Conservation (phyloP, 2,797 vertebrate genomes). For the Babyrousa celebensis region DNA sequence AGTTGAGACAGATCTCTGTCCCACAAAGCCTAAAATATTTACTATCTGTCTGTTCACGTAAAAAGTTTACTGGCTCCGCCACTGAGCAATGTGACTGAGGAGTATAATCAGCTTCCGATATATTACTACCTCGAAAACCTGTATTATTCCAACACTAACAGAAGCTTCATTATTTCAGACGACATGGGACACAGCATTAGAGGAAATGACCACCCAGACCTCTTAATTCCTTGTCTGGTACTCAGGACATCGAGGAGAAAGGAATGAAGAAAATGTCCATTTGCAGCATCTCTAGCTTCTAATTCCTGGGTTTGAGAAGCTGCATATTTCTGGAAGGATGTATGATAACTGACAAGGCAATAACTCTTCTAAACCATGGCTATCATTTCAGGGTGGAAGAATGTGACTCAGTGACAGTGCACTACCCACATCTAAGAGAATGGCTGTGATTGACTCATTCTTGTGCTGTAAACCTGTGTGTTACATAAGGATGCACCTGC, state of each 20-base stretch:
- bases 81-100: not conserved
- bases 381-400: not conserved
- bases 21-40: not conserved
- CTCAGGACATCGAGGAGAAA: not conserved
- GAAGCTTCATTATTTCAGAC: not conserved
- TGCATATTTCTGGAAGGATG: not conserved
- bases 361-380: not conserved
- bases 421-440: not conserved
- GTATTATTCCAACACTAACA: not conserved
- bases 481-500: not conserved
- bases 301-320: not conserved
- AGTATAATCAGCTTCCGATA: slow-evolving; percentile 11
- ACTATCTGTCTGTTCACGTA: not conserved
- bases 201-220: not conserved
- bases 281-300: not conserved
- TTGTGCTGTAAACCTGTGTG: not conserved
- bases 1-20: not conserved
- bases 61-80: not conserved
- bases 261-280: not conserved
- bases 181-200: not conserved
- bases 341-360: not conserved
- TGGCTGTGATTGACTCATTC: not conserved
- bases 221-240: not conserved
- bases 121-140: not conserved
- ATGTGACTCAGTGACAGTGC: not conserved